A percentile compares a stretch with the other conserved stretches of the same genome.
Conservation (phyloP, 2,797 vertebrate species). For the Phylloscopus collybita region DNA sequence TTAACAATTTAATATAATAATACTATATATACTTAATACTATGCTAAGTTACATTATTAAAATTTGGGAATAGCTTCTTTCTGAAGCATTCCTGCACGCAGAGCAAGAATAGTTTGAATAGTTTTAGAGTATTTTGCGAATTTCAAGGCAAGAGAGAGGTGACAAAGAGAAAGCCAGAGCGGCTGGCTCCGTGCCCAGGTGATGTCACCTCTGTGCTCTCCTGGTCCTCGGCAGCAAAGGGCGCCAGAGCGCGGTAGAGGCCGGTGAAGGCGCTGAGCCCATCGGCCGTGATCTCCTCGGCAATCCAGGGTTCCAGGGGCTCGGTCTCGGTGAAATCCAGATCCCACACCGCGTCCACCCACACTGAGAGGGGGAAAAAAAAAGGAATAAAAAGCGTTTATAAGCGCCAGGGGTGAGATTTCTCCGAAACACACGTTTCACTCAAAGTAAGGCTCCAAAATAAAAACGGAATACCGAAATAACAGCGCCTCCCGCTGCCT, state of each 20-base stretch:
- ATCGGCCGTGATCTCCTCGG: background rate
- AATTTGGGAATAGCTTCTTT: background rate
- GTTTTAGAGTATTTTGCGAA: fast-evolving
- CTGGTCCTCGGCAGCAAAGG: background rate
- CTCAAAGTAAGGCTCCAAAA: background rate
- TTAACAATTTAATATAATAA: background rate
- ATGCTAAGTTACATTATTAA: background rate
- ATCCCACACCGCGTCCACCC: background rate
- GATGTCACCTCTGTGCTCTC: background rate
- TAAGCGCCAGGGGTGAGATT: fast-evolving
- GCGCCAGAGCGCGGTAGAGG: background rate
- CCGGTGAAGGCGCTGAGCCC: background rate
- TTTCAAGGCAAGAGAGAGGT: background rate
- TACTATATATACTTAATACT: background rate
- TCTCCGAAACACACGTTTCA: background rate
- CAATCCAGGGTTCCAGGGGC: background rate
- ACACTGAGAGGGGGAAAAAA: background rate
- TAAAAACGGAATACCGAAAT: fast-evolving
- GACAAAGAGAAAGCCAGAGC: background rate
- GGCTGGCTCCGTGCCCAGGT: background rate
- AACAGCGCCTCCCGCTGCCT: background rate
- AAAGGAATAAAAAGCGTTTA: background rate
- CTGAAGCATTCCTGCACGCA: background rate
- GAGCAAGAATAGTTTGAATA: fast-evolving
- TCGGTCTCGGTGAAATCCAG: background rate